Evolutionary conservation across 2,113 vertebrate species (phyloP), one percentile per base, ranked within the genome.

Genomic region (Beaufortia kweichowensis): DNA sequence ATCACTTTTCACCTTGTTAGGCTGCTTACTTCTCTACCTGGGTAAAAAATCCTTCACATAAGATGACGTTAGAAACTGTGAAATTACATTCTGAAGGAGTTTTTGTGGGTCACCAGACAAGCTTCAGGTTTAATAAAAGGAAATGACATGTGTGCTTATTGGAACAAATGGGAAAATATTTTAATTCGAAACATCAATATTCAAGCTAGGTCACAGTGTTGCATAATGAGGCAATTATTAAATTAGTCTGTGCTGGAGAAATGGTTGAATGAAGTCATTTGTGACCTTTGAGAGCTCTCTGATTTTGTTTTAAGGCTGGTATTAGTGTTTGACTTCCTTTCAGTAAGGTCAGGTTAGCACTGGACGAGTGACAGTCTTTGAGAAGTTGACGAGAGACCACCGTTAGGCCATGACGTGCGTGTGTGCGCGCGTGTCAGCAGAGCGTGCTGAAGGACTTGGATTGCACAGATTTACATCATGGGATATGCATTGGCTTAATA

Each of bases 381-480:
- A 65, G 61, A 41, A 79, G 57, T 82, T 79, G 73, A 68, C 56
- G 50, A 48, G 64, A 53, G 74, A 60, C 12, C 75, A 78, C 43
- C 24, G 50, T 62, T 61, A 76, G 68, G 59, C 53, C 67, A 28
- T 59, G 84, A 82, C 81, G 79, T 85, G 28, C 77, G 82, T 76
- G 84, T 76, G 82, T 85, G 81, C 62, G 70, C 80, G 70, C 68
- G 78, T 80, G 80, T 85, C 87, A 88, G 79, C 26, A 69, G 84
- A 85, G 88, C 86, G 62, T 85, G 84, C 85, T 83, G 55, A 75
- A 80, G 90, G 90, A 91, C 91, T 90, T 89, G 88, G 84, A 92
- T 90, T 72, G 79, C 79, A 28, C 74, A 85, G 87, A 90, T 91
- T 87, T 88, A 85, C 88, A 88, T 90, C 86, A 85, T 84, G 84